Evolutionary conservation across 23 tunicate genomes (phyloP).

Genomic region (Ciona savignyi): DNA sequence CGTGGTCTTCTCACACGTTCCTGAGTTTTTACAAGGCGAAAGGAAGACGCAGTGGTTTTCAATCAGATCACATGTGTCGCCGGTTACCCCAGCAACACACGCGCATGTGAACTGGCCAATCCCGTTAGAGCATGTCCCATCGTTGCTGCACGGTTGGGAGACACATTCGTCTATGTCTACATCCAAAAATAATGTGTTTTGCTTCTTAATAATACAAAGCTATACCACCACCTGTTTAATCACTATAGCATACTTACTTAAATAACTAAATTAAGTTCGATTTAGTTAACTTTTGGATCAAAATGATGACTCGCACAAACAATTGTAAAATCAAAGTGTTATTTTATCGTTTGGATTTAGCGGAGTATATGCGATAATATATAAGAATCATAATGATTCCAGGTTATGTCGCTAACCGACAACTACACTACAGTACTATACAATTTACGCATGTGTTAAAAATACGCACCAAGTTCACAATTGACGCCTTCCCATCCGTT

Average conservation of each 20-base stretch:
- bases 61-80: conserved; percentile 28
- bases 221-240: too few relatives aligned
- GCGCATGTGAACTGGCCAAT: conserved; percentile 17
- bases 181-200: too few relatives aligned
- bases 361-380: too few relatives aligned
- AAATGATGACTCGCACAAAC: too few relatives aligned
- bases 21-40: conserved; percentile 26
- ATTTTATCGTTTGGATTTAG: too few relatives aligned
- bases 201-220: too few relatives aligned
- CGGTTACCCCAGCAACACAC: conserved; percentile 24
- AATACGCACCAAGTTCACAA: conserved; percentile 37
- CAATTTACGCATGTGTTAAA: background rate
- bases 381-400: too few relatives aligned
- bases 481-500: conserved; percentile 38
- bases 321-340: too few relatives aligned
- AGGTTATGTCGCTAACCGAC: too few relatives aligned
- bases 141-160: conserved; percentile 33
- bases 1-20: conserved; percentile 17
- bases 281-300: too few relatives aligned
- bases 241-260: too few relatives aligned
- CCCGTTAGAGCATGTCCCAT: conserved; percentile 28
- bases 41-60: conserved; percentile 13
- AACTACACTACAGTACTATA: background rate
- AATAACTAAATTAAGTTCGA: too few relatives aligned
- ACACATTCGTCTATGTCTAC: conserved; percentile 40